Evolutionary conservation across 2,888 invertebrate genomes (phyloP), one percentile per base, ranked within the genome.

Genomic region (Lasioglossum vierecki): DNA sequence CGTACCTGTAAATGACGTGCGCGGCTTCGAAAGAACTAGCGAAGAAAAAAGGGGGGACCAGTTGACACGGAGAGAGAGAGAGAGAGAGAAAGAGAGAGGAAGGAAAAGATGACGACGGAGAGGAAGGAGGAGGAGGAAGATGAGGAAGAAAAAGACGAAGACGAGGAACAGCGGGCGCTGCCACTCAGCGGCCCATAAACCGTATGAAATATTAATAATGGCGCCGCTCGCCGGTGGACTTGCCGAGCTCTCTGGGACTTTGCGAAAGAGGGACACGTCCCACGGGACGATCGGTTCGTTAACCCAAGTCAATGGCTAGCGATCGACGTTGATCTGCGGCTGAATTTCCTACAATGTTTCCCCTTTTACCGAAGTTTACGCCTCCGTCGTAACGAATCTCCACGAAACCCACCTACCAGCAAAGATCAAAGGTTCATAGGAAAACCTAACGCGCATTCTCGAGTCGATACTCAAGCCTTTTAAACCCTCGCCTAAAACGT

Each of bases 171-270:
- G 90, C 89, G 88, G 84, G 89, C 86, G 88, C 88, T 90, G 92
- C 90, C 91, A 91, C 91, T 91, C 91, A 91, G 83, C 91, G 89
- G 90, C 88, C 89, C 90, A 90, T 91, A 91, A 91, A 92, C 89
- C 88, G 88, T 92, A 90, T 90, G 89, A 92, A 92, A 92, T 91
- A 92, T 92, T 91, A 91, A 91, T 91, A 92, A 91, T 88, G 88
- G 87, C 87, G 81, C 89, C 88, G 89, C 79, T 89, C 88, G 82
- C 82, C 72, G 76, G 83, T 83, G 85, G 83, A 86, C 88, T 60
- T 73, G 73, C 82, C 53, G 79, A 80, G 73, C 60, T 76, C 85
- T 84, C 82, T 60, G 81, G 74, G 73, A 86, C 86, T 77, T 87
- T 84, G 86, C 85, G 86, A 91, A 86, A 89, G 91, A 87, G 87